phyloP scores from a whole-genome alignment of 2,888 invertebrate genomes.

The Pyrrhopygopsis socrates region DNA sequence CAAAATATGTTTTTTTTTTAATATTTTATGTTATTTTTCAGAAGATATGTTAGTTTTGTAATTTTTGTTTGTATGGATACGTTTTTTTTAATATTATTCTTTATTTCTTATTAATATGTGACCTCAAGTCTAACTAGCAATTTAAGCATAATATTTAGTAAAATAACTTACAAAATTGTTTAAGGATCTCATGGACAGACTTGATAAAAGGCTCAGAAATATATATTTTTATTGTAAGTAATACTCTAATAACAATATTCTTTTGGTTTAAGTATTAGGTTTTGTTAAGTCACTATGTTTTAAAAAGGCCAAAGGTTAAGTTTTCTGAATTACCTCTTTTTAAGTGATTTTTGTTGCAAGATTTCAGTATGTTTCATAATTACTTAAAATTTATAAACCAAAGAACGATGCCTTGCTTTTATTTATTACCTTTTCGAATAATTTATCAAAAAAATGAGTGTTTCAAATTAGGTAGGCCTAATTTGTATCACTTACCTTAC shows the following conservation, averaged over 20 bases:
- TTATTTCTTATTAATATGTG: slow-evolving; percentile 32
- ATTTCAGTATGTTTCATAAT: no score
- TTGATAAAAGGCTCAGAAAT: background rate
- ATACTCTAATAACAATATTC: background rate
- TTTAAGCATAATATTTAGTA: slow-evolving; percentile 11
- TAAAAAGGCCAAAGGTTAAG: slow-evolving; percentile 49
- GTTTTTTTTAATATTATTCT: slow-evolving; percentile 19
- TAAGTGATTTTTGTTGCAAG: background rate
- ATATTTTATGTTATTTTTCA: slow-evolving; percentile 30
- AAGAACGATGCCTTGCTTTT: background rate
- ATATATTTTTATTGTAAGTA: background rate
- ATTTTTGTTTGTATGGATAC: slow-evolving; percentile 2
- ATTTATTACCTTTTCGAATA: background rate
- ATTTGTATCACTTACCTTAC: no score
- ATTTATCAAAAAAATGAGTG: background rate
- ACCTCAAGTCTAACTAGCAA: slow-evolving; percentile 16
- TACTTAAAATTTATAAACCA: no score
- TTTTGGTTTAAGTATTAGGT: slow-evolving; percentile 32
- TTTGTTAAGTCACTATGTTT: slow-evolving; percentile 44
- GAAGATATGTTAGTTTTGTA: slow-evolving; percentile 14
- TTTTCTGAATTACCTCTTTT: background rate
- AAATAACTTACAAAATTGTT: background rate
- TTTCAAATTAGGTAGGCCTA: slow-evolving; percentile 14
- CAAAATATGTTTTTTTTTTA: no score
- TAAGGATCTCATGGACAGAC: background rate